Percentiles rank a stretch among this genome's conserved stretches.
phyloP scores from a whole-genome alignment of 2,797 vertebrate genomes.

The Schizothorax lantsangensis region DNA sequence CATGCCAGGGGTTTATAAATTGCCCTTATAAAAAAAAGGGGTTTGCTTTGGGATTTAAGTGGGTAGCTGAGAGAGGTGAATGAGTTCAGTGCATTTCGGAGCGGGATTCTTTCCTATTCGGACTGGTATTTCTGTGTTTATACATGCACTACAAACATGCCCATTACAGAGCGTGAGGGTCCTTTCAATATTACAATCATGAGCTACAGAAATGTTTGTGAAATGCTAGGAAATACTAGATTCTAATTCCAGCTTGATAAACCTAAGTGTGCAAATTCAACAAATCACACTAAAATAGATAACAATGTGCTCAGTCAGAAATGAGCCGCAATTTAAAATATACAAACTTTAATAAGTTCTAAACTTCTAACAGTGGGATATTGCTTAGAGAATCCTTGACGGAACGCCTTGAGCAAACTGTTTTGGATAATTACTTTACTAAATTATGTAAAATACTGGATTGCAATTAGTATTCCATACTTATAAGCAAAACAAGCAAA shows the following conservation, averaged over 20 bases:
- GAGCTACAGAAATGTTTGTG: conserved; percentile 31
- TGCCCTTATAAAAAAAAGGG: conserved; percentile 52
- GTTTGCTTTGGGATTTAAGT: conserved; percentile 55
- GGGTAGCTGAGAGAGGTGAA: conserved; percentile 61
- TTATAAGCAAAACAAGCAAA: background rate
- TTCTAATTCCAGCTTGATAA: background rate
- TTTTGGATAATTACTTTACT: background rate
- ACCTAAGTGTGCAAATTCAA: background rate
- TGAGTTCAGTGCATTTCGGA: conserved; percentile 59
- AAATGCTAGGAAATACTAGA: background rate
- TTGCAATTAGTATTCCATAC: background rate
- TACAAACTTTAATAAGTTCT: background rate
- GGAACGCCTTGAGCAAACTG: background rate
- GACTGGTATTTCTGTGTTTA: conserved; percentile 49
- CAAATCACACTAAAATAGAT: background rate
- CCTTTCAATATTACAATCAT: conserved; percentile 37
- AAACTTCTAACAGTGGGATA: background rate
- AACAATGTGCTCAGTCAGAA: background rate
- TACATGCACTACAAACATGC: conserved; percentile 46
- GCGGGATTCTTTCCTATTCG: conserved; percentile 49
- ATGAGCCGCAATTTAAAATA: background rate
- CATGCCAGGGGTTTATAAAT: conserved; percentile 65
- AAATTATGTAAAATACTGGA: background rate
- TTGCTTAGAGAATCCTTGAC: background rate
- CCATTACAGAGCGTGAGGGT: conserved; percentile 10